These are phyloP conservation scores for Chorisops tibialis DNA, from an alignment of 2,888 invertebrate genomes.

Conservation along the genomic window DNA sequence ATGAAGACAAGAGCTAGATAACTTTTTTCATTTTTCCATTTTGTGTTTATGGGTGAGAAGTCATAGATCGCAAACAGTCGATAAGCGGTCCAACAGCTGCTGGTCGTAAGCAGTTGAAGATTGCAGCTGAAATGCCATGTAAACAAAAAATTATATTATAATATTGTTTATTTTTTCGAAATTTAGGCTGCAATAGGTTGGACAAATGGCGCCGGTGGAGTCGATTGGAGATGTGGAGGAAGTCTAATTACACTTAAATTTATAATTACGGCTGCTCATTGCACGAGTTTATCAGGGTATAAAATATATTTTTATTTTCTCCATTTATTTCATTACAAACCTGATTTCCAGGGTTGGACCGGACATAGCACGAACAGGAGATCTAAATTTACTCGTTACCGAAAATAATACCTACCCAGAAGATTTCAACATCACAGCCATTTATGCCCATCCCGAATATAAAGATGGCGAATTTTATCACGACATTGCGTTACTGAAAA, in stretches of 20 bases:
- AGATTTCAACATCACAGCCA: constrained; percentile 43
- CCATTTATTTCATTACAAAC: background rate
- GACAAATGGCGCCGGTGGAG: background rate
- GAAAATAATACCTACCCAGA: constrained; percentile 45
- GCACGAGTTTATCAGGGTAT: constrained; percentile 8
- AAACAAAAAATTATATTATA: too few relatives aligned
- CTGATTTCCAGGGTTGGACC: constrained; percentile 44
- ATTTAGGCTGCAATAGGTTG: constrained; percentile 31
- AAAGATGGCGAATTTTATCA: constrained; percentile 50
- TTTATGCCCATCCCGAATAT: constrained; percentile 50
- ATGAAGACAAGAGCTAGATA: too few relatives aligned
- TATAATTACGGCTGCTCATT: constrained; percentile 26
- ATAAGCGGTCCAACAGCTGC: too few relatives aligned
- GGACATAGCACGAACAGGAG: constrained; percentile 49
- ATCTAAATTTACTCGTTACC: constrained; percentile 45
- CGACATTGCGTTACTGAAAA: constrained; percentile 52
- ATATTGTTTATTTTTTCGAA: background rate
- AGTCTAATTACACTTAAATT: constrained; percentile 18
- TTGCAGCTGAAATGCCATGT: too few relatives aligned
- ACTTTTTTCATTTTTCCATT: too few relatives aligned
- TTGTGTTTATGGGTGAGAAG: too few relatives aligned
- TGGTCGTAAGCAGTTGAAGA: too few relatives aligned
- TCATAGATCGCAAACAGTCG: too few relatives aligned
- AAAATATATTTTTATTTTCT: background rate
- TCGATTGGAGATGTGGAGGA: constrained; percentile 29